Percentiles rank a stretch among this genome's conserved stretches.
Conservation (phyloP, 1,140 invertebrate genomes). For the Polypedilum pembai region DNA sequence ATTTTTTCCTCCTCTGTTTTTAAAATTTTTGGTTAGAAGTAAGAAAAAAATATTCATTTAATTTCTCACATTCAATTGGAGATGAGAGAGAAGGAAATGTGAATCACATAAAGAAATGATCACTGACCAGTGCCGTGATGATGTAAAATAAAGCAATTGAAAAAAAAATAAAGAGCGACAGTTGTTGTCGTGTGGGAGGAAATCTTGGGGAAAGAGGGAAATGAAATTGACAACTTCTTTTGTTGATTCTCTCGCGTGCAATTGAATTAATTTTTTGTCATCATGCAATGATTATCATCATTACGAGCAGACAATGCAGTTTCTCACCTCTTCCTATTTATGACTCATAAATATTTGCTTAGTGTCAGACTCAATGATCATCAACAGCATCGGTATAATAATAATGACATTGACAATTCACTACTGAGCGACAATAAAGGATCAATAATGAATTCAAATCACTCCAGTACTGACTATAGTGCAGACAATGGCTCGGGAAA, state of each 20-base stretch:
- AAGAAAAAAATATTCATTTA: no score
- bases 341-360: conserved; percentile 4
- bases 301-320: background rate
- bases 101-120: no score
- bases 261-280: conserved; percentile 10
- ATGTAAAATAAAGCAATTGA: conserved; percentile 10
- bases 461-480: conserved; percentile 23
- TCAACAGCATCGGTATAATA: background rate
- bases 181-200: background rate
- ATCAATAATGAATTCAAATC: conserved; percentile 15
- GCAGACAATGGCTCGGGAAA: background rate
- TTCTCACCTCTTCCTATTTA: background rate
- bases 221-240: background rate
- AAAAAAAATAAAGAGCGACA: background rate
- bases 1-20: no score
- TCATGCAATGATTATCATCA: background rate
- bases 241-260: background rate
- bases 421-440: background rate
- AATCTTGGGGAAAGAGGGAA: background rate
- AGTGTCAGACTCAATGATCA: background rate
- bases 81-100: no score
- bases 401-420: conserved; percentile 22
- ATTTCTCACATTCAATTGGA: no score
- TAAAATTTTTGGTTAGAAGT: no score
- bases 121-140: background rate